Evolutionary conservation across 2,888 invertebrate genomes (phyloP).

Genomic region (Charanyca ferruginea): DNA sequence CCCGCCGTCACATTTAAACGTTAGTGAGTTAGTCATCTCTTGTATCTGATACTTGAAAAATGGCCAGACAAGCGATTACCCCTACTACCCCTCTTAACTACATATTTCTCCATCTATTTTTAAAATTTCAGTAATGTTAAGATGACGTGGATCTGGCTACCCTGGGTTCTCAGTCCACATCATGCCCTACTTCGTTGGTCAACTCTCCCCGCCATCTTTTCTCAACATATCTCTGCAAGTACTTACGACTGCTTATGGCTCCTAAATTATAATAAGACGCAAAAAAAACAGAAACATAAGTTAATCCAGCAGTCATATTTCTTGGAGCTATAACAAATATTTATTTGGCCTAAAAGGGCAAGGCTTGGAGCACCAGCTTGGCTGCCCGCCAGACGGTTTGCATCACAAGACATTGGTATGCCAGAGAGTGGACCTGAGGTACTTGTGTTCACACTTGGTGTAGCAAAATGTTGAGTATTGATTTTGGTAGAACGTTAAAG

Average conservation of each 20-base stretch:
- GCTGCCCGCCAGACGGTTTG: slow-evolving; percentile 57
- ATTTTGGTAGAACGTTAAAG: slow-evolving; percentile 1
- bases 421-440: slow-evolving; percentile 33
- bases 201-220: slow-evolving; percentile 21
- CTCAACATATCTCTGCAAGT: slow-evolving; percentile 29
- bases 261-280: slow-evolving; percentile 51
- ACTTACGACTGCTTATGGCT: slow-evolving; percentile 25
- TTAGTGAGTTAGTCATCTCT: no score
- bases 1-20: no score
- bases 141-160: neutral
- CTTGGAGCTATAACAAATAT: slow-evolving; percentile 62
- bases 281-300: slow-evolving; percentile 60
- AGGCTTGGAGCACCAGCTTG: slow-evolving; percentile 46
- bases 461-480: slow-evolving; percentile 16
- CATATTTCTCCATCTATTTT: no score
- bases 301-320: slow-evolving; percentile 50
- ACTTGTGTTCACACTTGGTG: slow-evolving; percentile 15
- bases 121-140: neutral
- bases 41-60: no score
- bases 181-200: slow-evolving; percentile 30
- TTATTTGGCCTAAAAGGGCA: slow-evolving; percentile 61
- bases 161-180: neutral
- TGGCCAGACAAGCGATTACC: no score
- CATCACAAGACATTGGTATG: slow-evolving; percentile 51
- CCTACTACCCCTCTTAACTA: no score